phyloP scores from a whole-genome alignment of 2,888 invertebrate genomes.

The Nomada ruficornis region DNA sequence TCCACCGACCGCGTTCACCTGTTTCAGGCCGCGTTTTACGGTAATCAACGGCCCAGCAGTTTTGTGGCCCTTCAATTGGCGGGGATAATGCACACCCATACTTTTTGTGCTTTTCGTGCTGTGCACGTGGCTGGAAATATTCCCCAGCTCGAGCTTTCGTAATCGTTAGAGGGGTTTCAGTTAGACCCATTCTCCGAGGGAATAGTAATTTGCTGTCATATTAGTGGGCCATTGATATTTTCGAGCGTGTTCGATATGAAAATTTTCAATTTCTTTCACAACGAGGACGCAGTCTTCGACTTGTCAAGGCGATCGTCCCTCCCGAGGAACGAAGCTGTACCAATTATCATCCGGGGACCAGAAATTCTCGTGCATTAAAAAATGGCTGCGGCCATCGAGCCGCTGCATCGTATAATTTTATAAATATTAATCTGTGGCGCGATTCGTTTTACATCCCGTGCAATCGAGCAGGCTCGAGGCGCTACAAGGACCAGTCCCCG shows the following conservation, averaged over 20 bases:
- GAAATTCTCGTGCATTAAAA: background rate
- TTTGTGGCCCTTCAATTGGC: constrained; percentile 54
- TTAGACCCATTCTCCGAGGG: background rate
- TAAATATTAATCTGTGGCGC: constrained; percentile 34
- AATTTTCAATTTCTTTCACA: too few species aligned
- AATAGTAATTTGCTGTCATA: too few species aligned
- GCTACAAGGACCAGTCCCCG: constrained; percentile 31
- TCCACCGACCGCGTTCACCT: constrained; percentile 56
- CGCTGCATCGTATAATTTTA: constrained; percentile 40
- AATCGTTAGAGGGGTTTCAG: background rate
- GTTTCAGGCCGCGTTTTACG: constrained; percentile 63
- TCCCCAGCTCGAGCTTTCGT: background rate
- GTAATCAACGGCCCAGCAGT: constrained; percentile 45
- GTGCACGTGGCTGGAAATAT: background rate
- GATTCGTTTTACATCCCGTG: constrained; percentile 20
- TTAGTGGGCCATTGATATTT: background rate
- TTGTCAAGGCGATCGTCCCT: constrained; percentile 22
- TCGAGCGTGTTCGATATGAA: too few species aligned
- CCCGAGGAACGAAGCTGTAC: background rate
- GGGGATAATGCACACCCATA: constrained; percentile 44
- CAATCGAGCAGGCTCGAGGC: constrained; percentile 25
- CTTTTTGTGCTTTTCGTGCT: background rate
- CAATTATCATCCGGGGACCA: background rate
- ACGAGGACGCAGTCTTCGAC: background rate
- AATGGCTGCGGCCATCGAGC: background rate